Evolutionary conservation across 2,888 invertebrate genomes (phyloP), one percentile per base, ranked within the genome.

Genomic region (Ophion costatus): DNA sequence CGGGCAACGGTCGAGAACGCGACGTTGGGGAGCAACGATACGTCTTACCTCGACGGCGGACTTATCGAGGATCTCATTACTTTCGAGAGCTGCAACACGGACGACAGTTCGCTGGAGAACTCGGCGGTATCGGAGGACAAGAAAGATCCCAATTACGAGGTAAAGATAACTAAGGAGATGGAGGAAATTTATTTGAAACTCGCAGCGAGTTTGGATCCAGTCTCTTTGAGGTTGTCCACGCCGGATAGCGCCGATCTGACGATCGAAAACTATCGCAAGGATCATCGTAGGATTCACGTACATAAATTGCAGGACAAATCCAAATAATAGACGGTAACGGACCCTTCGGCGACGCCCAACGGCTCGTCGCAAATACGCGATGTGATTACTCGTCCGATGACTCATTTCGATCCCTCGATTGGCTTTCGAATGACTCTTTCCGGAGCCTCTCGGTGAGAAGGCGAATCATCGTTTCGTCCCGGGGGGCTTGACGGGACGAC

Each of bases 171-270:
- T 33, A 92, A 92, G 84, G 92, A 93, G 79, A 93, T 93, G 92
- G 93, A 93, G 75, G 93, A 93, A 71, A 93, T 92, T 70, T 93
- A 93, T 88, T 78, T 93, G 56, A 93, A 93, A 80, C 87, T 93
- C 14, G 92, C 93, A 2, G 93, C 93, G 10, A 93, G 93, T 82
- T 86, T 93, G 29, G 93, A 93, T 82, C 91, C 93, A 4, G 89
- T 89, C 22, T 87, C 90, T 9, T 79, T 92, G 11, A 88, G 89
- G 57, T 79, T 93, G 10, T 82, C 91, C 1, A 87, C 81, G 51
- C 84, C 88, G 0, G 88, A 84, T 9, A 87, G 87, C n/a, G 82
- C 89, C 0, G 92, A 93, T 79, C 88, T 93, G 63, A 93, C 93
- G 2, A 92, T 93, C 56, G 92, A 93, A 66, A 92, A 93, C 20